These are phyloP conservation scores for Dipodomys spectabilis DNA, from an alignment of 2,113 vertebrate species.

Conservation along the genomic window DNA sequence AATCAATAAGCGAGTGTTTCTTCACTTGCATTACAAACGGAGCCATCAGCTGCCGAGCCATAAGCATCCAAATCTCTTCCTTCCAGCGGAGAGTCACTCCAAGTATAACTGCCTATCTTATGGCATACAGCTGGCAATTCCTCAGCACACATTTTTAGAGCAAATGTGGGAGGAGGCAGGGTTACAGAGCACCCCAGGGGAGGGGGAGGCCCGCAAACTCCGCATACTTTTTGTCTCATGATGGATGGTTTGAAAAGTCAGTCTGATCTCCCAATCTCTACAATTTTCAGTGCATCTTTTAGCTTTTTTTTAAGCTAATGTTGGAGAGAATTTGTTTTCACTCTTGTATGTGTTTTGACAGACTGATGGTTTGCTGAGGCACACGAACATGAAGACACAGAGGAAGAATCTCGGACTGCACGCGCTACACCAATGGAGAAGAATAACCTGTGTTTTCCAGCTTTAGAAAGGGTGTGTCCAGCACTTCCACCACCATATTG, in stretches of 20 bases:
- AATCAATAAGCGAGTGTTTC: neutral
- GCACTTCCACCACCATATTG: fast-evolving
- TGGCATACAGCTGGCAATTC: neutral
- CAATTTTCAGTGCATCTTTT: neutral
- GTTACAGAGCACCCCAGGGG: neutral
- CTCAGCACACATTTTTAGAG: constrained; percentile 19
- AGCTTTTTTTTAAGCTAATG: neutral
- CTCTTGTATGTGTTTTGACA: neutral
- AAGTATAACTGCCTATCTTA: neutral
- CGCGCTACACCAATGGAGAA: neutral
- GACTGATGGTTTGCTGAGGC: neutral
- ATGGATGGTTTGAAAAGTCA: neutral
- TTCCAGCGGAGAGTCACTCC: neutral
- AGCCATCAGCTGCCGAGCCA: neutral
- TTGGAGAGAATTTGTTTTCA: neutral
- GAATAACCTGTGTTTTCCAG: neutral
- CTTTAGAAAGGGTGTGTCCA: fast-evolving
- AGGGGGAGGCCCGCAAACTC: neutral
- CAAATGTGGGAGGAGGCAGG: neutral
- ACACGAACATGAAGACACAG: neutral
- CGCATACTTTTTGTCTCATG: neutral
- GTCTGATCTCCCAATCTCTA: neutral
- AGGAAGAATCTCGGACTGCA: neutral
- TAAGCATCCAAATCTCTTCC: neutral
- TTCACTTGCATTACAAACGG: neutral